phyloP scores from a whole-genome alignment of 2,888 invertebrate genomes.

The Criorhina ranunculi region DNA sequence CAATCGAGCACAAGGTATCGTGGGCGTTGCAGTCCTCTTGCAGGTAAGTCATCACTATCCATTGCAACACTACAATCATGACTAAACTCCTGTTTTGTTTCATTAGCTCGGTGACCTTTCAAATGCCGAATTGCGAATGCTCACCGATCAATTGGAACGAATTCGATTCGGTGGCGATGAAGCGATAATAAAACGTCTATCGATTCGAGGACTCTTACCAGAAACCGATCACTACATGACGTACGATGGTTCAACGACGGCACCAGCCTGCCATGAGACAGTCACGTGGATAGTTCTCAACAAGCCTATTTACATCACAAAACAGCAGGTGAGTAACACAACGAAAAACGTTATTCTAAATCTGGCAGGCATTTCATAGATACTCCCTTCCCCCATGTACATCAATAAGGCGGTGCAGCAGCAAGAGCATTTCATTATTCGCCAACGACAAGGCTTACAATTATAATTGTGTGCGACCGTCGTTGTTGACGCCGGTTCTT shows the following conservation, averaged over 20 bases:
- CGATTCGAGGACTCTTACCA: constrained; percentile 94
- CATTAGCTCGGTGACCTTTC: constrained; percentile 94
- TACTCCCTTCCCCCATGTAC: neutral
- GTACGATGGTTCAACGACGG: constrained; percentile 98
- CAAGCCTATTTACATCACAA: constrained; percentile 98
- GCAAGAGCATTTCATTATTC: constrained; percentile 27
- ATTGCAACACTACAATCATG: neutral
- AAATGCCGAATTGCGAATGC: constrained; percentile 94
- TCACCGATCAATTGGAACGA: constrained; percentile 96
- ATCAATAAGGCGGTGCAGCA: constrained; percentile 31
- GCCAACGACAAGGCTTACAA: constrained; percentile 24
- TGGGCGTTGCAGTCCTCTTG: constrained; percentile 96
- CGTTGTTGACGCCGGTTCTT: constrained; percentile 37
- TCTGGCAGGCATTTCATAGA: neutral
- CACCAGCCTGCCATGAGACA: constrained; percentile 98
- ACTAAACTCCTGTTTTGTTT: constrained; percentile 5
- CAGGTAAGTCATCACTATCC: constrained; percentile 88
- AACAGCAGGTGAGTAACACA: constrained; percentile 92
- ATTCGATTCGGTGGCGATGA: constrained; percentile 96
- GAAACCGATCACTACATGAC: constrained; percentile 99
- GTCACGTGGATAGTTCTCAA: constrained; percentile 99
- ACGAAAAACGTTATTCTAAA: constrained; percentile 12
- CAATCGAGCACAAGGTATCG: constrained; percentile 97
- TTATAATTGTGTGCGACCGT: constrained; percentile 43
- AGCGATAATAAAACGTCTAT: constrained; percentile 93